These are phyloP conservation scores for Ormia ochracea DNA, from an alignment of 2,888 invertebrate species.

Conservation along the genomic window DNA sequence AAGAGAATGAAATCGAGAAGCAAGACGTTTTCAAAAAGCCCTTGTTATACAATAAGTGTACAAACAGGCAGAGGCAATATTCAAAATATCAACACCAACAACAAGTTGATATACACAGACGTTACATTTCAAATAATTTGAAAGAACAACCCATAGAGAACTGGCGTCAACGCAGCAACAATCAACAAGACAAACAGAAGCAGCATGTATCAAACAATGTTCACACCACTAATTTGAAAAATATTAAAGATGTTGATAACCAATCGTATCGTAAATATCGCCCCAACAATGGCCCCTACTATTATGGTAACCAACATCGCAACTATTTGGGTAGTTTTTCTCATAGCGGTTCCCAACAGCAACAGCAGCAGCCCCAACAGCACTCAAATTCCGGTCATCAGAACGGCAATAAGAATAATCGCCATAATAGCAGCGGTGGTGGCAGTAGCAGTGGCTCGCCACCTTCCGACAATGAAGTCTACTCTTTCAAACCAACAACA, in stretches of 20 bases:
- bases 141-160: constrained; percentile 68
- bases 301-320: constrained; percentile 65
- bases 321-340: constrained; percentile 71
- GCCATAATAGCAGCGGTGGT: constrained; percentile 59
- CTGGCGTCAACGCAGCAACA: constrained; percentile 71
- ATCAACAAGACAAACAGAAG: neutral
- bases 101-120: constrained; percentile 41
- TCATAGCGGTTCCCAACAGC: constrained; percentile 66
- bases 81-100: constrained; percentile 65
- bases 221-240: constrained; percentile 41
- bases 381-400: constrained; percentile 55
- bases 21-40: constrained; percentile 54
- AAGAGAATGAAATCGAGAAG: constrained; percentile 35
- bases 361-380: constrained; percentile 4
- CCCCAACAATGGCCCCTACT: constrained; percentile 61
- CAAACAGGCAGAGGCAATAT: constrained; percentile 44
- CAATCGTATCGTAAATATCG: constrained; percentile 65
- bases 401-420: constrained; percentile 51
- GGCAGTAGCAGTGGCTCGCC: constrained; percentile 69
- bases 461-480: constrained; percentile 69
- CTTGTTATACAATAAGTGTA: constrained; percentile 38
- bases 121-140: constrained; percentile 48
- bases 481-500: constrained; percentile 44
- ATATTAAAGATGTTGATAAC: constrained; percentile 54
- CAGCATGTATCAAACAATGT: neutral